Conservation (phyloP, 2,888 invertebrate species). For the Sicus ferrugineus region DNA sequence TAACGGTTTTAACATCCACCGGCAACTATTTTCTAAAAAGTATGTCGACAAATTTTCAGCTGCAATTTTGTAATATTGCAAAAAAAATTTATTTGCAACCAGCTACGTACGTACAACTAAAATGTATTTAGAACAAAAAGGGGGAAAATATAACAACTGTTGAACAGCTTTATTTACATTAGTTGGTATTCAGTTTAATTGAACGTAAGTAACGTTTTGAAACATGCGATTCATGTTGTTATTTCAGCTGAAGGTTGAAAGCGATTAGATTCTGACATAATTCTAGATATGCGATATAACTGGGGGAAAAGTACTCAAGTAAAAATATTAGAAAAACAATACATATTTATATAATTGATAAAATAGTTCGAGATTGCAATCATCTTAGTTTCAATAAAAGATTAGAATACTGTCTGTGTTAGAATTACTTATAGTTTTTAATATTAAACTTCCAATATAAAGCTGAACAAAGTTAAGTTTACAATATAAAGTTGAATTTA, state of each 20-base stretch:
- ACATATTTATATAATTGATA: too few relatives aligned
- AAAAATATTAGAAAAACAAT: too few relatives aligned
- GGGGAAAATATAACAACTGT: neutral
- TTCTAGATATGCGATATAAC: neutral
- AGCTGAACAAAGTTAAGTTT: too few relatives aligned
- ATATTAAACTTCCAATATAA: too few relatives aligned
- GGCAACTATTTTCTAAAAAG: slow-evolving; percentile 33
- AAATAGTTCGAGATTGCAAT: too few relatives aligned
- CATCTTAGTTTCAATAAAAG: too few relatives aligned
- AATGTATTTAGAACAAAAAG: neutral
- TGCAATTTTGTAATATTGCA: neutral
- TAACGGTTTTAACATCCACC: slow-evolving; percentile 32
- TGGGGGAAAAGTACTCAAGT: too few relatives aligned
- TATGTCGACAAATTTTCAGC: neutral
- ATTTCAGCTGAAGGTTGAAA: slow-evolving; percentile 12
- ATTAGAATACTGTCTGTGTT: too few relatives aligned
- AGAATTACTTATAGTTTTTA: too few relatives aligned
- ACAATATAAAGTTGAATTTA: too few relatives aligned
- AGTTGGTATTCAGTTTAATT: slow-evolving; percentile 11
- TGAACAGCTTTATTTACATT: neutral
- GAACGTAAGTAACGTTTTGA: neutral
- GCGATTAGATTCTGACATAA: neutral
- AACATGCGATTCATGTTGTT: neutral
- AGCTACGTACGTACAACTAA: neutral
- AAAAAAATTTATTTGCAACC: neutral